phyloP scores from a whole-genome alignment of 2,113 vertebrate genomes.

The Porphyrio hochstetteri region DNA sequence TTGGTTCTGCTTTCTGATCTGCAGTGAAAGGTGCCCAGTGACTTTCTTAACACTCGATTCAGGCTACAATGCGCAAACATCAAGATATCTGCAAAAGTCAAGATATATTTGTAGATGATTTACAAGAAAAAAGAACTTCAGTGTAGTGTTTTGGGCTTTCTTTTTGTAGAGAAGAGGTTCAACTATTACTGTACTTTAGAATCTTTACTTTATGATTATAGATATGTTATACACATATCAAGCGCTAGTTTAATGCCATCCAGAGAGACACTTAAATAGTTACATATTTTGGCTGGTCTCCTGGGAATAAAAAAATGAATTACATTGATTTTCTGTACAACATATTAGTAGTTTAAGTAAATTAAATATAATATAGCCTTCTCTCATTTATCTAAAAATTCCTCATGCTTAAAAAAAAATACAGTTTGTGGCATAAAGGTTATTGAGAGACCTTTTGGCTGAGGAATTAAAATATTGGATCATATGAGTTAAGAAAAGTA shows the following conservation, averaged over 20 bases:
- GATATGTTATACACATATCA: neutral
- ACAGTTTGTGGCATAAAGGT: neutral
- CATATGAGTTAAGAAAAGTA: neutral
- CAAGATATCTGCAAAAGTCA: neutral
- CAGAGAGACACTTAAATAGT: neutral
- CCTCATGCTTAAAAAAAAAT: neutral
- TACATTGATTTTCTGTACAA: neutral
- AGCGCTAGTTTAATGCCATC: neutral
- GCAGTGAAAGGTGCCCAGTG: neutral
- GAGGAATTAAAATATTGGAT: neutral
- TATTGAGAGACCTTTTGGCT: neutral
- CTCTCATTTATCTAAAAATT: neutral
- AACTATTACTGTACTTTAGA: neutral
- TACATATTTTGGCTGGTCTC: neutral
- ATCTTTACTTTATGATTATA: neutral
- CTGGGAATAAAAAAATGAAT: neutral
- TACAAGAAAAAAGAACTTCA: neutral
- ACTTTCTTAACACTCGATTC: neutral
- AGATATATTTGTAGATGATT: neutral
- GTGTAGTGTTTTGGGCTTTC: fast-evolving
- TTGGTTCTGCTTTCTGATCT: neutral
- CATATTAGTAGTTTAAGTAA: neutral
- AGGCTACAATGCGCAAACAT: neutral
- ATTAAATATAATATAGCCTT: neutral
- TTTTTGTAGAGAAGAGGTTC: neutral